phyloP scores from a whole-genome alignment of 2,797 vertebrate genomes.

The Peromyscus eremicus region DNA sequence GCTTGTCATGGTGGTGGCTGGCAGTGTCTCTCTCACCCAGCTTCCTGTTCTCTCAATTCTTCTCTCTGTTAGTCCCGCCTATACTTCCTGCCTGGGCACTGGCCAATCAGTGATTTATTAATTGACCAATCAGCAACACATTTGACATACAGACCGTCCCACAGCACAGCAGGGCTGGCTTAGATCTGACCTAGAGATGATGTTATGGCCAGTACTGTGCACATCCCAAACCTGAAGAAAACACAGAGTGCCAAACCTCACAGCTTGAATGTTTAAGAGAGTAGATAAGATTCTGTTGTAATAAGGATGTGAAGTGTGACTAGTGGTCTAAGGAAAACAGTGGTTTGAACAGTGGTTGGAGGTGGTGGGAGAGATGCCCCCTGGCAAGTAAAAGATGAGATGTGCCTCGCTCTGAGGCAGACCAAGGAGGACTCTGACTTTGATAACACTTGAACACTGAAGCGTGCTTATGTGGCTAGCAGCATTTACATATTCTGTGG shows the following conservation, averaged over 20 bases:
- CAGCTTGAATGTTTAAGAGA: background rate
- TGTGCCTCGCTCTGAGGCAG: background rate
- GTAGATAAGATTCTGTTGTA: background rate
- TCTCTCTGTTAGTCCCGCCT: too few species aligned
- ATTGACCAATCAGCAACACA: too few species aligned
- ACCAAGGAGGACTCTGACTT: background rate
- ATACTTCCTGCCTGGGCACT: too few species aligned
- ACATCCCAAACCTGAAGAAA: background rate
- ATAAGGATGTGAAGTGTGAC: background rate
- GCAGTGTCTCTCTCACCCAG: too few species aligned
- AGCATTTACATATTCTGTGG: background rate
- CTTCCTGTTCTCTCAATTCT: too few species aligned
- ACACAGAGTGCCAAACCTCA: background rate
- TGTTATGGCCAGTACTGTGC: background rate
- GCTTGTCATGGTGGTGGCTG: too few species aligned
- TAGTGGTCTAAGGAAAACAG: background rate
- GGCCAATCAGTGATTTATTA: too few species aligned
- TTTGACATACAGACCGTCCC: too few species aligned
- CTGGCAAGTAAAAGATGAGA: background rate
- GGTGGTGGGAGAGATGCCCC: background rate
- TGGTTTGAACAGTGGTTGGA: background rate
- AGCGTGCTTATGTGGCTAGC: background rate
- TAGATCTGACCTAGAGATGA: background rate
- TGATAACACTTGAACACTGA: background rate
- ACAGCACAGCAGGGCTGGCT: background rate